A percentile compares a stretch with the other conserved stretches of the same genome.
phyloP scores from a whole-genome alignment of 2,797 vertebrate species.

The Eulemur albifrons region DNA sequence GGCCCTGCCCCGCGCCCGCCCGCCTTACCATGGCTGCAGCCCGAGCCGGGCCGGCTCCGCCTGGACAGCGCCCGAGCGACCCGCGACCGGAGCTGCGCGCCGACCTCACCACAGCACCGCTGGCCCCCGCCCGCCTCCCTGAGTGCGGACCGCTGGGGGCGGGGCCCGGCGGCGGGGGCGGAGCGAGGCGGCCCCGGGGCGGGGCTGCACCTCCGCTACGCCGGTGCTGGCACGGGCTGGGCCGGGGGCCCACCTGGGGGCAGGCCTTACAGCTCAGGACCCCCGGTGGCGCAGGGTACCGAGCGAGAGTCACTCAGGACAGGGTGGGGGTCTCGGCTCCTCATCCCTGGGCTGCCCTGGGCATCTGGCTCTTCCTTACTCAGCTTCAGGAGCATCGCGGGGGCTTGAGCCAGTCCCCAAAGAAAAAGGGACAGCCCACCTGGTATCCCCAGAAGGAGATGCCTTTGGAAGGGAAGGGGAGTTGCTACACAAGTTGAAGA shows the following conservation, averaged over 20 bases:
- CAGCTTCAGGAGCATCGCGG: background rate
- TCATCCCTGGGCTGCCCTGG: background rate
- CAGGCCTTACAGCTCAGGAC: background rate
- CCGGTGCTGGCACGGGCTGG: fast-evolving
- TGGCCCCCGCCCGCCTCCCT: constrained; percentile 4
- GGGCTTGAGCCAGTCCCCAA: background rate
- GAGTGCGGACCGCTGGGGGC: constrained; percentile 39
- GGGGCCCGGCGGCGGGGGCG: constrained; percentile 39
- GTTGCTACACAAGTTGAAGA: background rate
- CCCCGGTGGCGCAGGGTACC: background rate
- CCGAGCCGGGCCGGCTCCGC: constrained; percentile 61
- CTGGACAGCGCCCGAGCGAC: constrained; percentile 68
- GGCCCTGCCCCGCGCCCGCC: background rate
- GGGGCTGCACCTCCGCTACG: background rate
- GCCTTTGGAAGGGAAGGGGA: background rate
- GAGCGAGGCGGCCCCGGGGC: constrained; percentile 1
- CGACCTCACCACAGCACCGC: constrained; percentile 39
- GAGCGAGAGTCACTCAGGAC: background rate
- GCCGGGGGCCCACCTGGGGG: background rate
- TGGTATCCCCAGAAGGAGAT: background rate
- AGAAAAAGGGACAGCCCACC: constrained; percentile 1
- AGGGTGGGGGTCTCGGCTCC: background rate
- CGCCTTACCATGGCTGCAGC: constrained; percentile 78
- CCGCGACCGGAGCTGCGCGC: constrained; percentile 52
- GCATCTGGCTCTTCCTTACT: background rate